Evolutionary conservation across 2,888 invertebrate species (phyloP).

Genomic region (Brachyptera putata): DNA sequence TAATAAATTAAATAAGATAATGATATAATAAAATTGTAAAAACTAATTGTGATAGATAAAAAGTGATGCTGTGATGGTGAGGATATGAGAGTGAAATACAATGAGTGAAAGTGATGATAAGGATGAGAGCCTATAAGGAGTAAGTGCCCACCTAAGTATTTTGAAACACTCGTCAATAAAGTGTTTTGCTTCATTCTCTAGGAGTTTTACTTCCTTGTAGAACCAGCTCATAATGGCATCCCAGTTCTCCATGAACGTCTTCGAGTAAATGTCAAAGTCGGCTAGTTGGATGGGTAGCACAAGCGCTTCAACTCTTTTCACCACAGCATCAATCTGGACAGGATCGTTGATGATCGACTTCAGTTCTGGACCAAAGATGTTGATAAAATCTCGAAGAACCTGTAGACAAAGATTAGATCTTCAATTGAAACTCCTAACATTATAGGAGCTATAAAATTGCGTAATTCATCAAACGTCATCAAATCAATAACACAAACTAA

Average conservation of each 20-base stretch:
- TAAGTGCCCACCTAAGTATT: constrained; percentile 59
- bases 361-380: constrained; percentile 81
- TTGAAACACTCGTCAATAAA: constrained; percentile 86
- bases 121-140: too few relatives aligned
- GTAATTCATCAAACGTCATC: neutral
- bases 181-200: constrained; percentile 77
- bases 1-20: too few relatives aligned
- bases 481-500: too few relatives aligned
- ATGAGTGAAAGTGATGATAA: too few relatives aligned
- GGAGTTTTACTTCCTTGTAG: constrained; percentile 63
- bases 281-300: constrained; percentile 70
- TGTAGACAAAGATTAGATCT: too few relatives aligned
- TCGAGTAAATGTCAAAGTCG: constrained; percentile 78
- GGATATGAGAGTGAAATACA: too few relatives aligned
- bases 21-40: too few relatives aligned
- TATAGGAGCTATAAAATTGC: too few relatives aligned
- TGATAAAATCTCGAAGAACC: constrained; percentile 82
- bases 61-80: too few relatives aligned
- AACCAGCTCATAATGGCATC: constrained; percentile 75
- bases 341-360: constrained; percentile 85
- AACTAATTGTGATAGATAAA: too few relatives aligned
- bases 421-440: too few relatives aligned
- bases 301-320: constrained; percentile 72
- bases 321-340: constrained; percentile 77
- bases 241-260: constrained; percentile 80